These are phyloP conservation scores for Himalopsyche anomala DNA, from an alignment of 2,888 invertebrate species.

Conservation along the genomic window DNA sequence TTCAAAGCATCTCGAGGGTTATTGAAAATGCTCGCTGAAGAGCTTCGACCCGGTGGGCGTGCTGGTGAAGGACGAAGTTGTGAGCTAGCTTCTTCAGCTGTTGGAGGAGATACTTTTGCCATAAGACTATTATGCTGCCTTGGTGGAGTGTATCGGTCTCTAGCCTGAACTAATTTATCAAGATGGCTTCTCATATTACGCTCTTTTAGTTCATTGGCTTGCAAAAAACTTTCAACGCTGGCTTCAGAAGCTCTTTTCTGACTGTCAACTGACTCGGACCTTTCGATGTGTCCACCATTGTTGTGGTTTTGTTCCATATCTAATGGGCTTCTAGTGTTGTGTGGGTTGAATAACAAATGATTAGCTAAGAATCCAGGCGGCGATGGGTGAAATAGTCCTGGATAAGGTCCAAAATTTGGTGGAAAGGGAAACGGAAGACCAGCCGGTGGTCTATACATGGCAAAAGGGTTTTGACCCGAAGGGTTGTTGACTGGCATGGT, in stretches of 20 bases:
- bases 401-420: conserved; percentile 79
- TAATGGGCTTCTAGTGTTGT: conserved; percentile 75
- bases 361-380: conserved; percentile 79
- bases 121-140: conserved; percentile 72
- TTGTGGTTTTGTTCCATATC: conserved; percentile 77
- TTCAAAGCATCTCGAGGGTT: conserved; percentile 68
- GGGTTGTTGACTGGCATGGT: conserved; percentile 74
- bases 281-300: conserved; percentile 75
- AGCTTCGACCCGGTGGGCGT: conserved; percentile 73
- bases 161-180: conserved; percentile 63
- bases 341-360: conserved; percentile 81
- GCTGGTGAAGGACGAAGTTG: conserved; percentile 82
- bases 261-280: conserved; percentile 73
- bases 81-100: conserved; percentile 81
- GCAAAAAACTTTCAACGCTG: conserved; percentile 48
- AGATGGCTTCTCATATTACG: conserved; percentile 61
- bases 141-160: conserved; percentile 78
- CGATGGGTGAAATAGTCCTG: conserved; percentile 76
- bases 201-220: conserved; percentile 56
- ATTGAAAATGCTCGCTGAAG: conserved; percentile 67
- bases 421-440: conserved; percentile 80
- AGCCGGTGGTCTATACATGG: conserved; percentile 83
- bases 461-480: conserved; percentile 79
- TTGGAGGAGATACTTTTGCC: conserved; percentile 81
- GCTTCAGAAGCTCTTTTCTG: conserved; percentile 67